A percentile compares a stretch with the other conserved stretches of the same genome.
Evolutionary conservation across 2,797 vertebrate genomes (phyloP).

Genomic region (Enteromius paludinosus): DNA sequence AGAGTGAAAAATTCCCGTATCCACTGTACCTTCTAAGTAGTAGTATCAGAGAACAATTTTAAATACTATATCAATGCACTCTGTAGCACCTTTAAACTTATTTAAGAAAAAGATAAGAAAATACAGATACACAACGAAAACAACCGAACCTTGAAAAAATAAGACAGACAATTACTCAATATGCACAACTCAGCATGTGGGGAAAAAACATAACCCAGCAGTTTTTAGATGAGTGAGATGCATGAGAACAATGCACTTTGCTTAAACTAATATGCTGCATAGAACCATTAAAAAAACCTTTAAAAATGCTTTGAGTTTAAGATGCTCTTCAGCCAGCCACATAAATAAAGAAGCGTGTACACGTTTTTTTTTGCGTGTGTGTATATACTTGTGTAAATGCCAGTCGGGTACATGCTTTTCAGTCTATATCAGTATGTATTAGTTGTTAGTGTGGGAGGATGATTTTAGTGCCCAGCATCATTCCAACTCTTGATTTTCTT

Average conservation of each 20-base stretch:
- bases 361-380: constrained; percentile 25
- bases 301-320: background rate
- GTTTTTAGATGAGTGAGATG: background rate
- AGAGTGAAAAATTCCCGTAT: too few relatives aligned
- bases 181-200: background rate
- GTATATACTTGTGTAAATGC: constrained; percentile 12
- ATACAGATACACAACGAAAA: background rate
- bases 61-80: too few relatives aligned
- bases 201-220: background rate
- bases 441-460: constrained; percentile 30
- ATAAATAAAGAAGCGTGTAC: background rate
- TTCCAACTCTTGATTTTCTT: constrained; percentile 40
- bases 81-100: too few relatives aligned
- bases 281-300: background rate
- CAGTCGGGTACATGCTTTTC: constrained; percentile 18
- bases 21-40: too few relatives aligned
- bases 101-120: too few relatives aligned
- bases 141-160: background rate
- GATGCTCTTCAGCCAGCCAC: background rate
- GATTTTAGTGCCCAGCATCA: constrained; percentile 39
- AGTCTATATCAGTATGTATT: constrained; percentile 40
- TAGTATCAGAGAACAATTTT: too few relatives aligned
- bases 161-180: too few relatives aligned
- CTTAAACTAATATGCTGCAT: background rate
- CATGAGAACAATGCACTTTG: background rate